These are phyloP conservation scores for Julus scandinavius DNA, from an alignment of 2,888 invertebrate genomes.

Conservation along the genomic window DNA sequence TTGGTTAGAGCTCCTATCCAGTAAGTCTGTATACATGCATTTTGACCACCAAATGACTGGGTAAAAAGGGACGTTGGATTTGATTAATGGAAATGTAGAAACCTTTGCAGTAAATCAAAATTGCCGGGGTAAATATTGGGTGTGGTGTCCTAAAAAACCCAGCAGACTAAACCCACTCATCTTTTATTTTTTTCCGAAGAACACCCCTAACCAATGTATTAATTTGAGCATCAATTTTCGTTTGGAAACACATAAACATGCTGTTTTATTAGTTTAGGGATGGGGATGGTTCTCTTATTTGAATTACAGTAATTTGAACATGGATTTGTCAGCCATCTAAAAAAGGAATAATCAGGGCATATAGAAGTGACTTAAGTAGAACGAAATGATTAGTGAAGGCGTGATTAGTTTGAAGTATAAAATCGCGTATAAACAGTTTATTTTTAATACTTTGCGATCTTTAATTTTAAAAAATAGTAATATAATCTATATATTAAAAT, in stretches of 20 bases:
- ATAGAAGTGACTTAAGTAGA: too few species aligned
- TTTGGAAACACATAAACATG: not conserved
- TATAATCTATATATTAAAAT: too few species aligned
- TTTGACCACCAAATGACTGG: too few species aligned
- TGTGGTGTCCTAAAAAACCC: not conserved
- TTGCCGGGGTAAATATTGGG: not conserved
- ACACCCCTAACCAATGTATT: not conserved
- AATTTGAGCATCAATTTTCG: not conserved
- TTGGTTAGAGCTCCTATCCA: not conserved
- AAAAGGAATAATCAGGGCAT: too few species aligned
- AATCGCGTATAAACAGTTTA: too few species aligned
- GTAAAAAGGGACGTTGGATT: not conserved
- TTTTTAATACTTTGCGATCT: too few species aligned
- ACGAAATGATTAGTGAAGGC: too few species aligned
- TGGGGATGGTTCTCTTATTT: not conserved
- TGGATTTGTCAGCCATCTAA: too few species aligned
- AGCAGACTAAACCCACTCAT: not conserved
- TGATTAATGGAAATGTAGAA: not conserved
- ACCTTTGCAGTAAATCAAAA: constrained; percentile 1
- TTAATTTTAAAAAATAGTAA: too few species aligned
- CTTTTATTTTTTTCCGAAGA: not conserved
- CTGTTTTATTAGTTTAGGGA: not conserved
- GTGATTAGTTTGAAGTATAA: too few species aligned
- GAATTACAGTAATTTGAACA: too few species aligned
- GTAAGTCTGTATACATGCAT: not conserved